Conservation (phyloP, 2,797 vertebrate species). For the Eupleurogrammus muticus region DNA sequence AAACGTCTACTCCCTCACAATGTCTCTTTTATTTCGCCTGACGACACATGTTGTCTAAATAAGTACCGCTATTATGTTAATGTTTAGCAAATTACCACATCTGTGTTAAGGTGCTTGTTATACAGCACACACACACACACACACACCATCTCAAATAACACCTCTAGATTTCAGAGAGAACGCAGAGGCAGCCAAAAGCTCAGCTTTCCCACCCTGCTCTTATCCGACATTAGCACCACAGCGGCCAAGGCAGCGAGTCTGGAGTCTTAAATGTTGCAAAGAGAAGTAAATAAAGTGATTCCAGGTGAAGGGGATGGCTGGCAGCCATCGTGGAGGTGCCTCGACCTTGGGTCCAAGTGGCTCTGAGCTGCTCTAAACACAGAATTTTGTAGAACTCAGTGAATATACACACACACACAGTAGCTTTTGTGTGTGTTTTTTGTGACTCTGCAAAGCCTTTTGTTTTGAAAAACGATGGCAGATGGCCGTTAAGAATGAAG, state of each 20-base stretch:
- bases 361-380: slow-evolving; percentile 7
- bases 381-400: neutral
- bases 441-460: slow-evolving; percentile 8
- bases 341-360: slow-evolving; percentile 3
- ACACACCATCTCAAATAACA: slow-evolving; percentile 25
- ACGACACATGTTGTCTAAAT: slow-evolving; percentile 3
- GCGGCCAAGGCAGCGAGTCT: neutral
- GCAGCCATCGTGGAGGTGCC: slow-evolving; percentile 1
- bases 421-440: slow-evolving; percentile 1
- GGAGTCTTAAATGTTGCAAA: slow-evolving; percentile 7
- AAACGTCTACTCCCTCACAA: neutral
- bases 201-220: slow-evolving; percentile 23
- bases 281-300: slow-evolving; percentile 31
- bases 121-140: neutral
- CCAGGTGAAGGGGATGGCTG: slow-evolving; percentile 18
- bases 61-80: neutral
- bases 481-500: slow-evolving; percentile 5
- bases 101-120: slow-evolving; percentile 5
- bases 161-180: slow-evolving; percentile 7
- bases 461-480: slow-evolving; percentile 18
- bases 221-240: neutral
- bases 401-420: neutral
- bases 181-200: slow-evolving; percentile 1
- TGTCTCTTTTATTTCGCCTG: neutral
- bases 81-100: neutral